Base-by-base conservation (phyloP, 2,888 invertebrate species). In the Agriopis marginaria region DNA sequence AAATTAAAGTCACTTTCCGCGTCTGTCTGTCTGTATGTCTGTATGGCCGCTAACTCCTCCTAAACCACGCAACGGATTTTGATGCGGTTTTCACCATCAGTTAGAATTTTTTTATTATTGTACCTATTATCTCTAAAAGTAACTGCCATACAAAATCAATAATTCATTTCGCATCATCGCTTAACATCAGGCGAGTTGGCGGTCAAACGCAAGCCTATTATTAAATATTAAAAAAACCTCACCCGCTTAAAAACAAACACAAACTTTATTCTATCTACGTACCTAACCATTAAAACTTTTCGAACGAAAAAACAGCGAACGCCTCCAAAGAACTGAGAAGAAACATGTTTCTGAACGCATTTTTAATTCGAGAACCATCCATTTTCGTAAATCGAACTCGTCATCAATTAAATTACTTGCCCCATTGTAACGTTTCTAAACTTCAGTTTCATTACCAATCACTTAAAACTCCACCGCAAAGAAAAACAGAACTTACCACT, bases 341-440 rank as follows among this genome's bases (percentile, higher is more conserved):
- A 72, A 76, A 71, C 70, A 74, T 70, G 71, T 71, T 74, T 72
- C 56, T 62, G 69, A 74, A 72, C 73, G 73, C 64, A 74, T 73
- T 83, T n/a, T 81, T 81, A 87, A 88, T 86, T 85, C 77, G 66
- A 74, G 76, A 79, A 79, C 86, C 87, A 89, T 89, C 86, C 88
- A 90, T 92, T 91, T 90, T 86, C 84, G 83, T 85, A 87, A 91
- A 92, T 92, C 89, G 92, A 91, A 91, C 88, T 83, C 87, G 90
- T 91, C 92, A 92, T 93, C 93, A 92, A 93, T 93, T 92, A 91
- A 92, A 93, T 93, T 92, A 92, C 91, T 87, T 84, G 85, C 86
- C 80, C 86, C 83, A 89, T 89, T 91, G 89, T 91, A 85, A 86
- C 81, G 86, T 82, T 81, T 76, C 72, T 68, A 80, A 79, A 75